A percentile compares a stretch with the other conserved stretches of the same genome.
These are phyloP conservation scores for Hermetia illucens DNA, from an alignment of 1,140 invertebrate species.

Conservation along the genomic window DNA sequence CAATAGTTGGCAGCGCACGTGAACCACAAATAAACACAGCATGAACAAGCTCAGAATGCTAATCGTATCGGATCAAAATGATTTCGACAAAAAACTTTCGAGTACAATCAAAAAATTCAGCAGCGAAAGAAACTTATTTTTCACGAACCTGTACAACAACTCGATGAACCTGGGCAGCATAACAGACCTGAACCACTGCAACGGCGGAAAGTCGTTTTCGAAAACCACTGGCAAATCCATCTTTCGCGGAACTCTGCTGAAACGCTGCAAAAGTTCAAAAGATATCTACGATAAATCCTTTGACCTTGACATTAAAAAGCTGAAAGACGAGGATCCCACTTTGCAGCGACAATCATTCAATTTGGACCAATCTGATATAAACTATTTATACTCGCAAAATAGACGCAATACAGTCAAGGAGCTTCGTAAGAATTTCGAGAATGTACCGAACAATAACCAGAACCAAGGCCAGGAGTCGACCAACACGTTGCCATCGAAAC, in stretches of 20 bases:
- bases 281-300: neutral
- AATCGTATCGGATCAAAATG: conserved; percentile 1
- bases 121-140: conserved; percentile 1
- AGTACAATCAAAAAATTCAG: conserved; percentile 2
- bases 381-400: neutral
- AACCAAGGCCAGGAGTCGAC: neutral
- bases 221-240: neutral
- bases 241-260: neutral
- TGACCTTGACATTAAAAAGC: neutral
- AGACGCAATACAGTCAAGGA: neutral
- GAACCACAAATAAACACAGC: too few relatives aligned
- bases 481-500: neutral
- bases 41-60: neutral
- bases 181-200: neutral
- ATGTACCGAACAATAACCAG: neutral
- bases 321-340: neutral
- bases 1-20: too few relatives aligned
- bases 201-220: neutral
- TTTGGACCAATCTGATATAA: neutral
- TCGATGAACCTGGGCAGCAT: neutral
- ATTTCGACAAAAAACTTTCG: conserved; percentile 1
- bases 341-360: conserved; percentile 1
- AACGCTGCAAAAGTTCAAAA: conserved; percentile 1
- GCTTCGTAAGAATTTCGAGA: neutral
- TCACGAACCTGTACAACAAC: neutral